Evolutionary conservation across 2,797 vertebrate species (phyloP).

Genomic region (Tragelaphus eurycerus): DNA sequence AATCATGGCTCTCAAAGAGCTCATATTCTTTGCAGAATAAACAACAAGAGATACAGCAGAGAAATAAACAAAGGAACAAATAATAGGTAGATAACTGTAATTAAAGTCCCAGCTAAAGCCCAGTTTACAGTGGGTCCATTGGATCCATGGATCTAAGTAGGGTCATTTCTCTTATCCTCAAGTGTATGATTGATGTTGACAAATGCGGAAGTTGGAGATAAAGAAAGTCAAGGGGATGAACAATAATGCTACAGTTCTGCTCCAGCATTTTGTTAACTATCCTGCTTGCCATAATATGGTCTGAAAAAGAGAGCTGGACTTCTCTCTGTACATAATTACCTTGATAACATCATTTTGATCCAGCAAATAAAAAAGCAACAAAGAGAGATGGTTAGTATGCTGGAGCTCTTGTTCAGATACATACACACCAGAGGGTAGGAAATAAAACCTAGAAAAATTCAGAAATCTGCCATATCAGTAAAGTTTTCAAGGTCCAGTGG

Average conservation of each 20-base stretch:
- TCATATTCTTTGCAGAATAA: neutral
- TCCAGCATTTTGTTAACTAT: neutral
- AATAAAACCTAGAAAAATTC: neutral
- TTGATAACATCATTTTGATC: neutral
- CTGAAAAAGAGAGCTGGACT: neutral
- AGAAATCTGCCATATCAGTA: neutral
- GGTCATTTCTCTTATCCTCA: neutral
- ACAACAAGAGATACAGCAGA: neutral
- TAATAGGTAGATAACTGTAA: neutral
- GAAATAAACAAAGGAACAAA: slow-evolving; percentile 11
- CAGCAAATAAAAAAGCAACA: neutral
- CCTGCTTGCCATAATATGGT: neutral
- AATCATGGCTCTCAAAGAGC: neutral
- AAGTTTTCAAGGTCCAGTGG: neutral
- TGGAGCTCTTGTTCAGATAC: neutral
- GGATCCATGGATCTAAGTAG: neutral
- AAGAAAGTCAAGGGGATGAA: neutral
- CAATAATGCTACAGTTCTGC: neutral
- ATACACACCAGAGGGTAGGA: neutral
- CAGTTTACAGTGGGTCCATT: neutral
- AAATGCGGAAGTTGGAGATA: neutral
- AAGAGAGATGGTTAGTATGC: neutral
- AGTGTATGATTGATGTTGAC: neutral
- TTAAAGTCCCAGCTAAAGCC: neutral
- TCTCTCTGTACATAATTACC: neutral